A percentile compares a stretch with the other conserved stretches of the same genome.
These are phyloP conservation scores for Creontiades dilutus DNA, from an alignment of 2,888 invertebrate genomes.

Conservation along the genomic window DNA sequence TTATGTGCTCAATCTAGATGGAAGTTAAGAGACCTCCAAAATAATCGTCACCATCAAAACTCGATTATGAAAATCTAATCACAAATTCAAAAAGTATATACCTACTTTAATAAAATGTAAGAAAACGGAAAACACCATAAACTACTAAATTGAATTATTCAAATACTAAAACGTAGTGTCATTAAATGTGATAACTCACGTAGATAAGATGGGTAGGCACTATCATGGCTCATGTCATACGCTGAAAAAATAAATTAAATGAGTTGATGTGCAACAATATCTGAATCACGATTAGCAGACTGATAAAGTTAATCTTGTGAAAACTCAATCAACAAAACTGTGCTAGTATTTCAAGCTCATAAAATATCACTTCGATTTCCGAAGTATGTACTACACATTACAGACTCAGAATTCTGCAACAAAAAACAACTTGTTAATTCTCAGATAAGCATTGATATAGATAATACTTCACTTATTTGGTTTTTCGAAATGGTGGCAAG, in stretches of 20 bases:
- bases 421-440: no score
- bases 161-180: neutral
- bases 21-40: neutral
- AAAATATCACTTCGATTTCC: no score
- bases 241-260: constrained; percentile 4
- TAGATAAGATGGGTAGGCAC: neutral
- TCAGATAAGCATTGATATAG: no score
- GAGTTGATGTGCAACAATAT: neutral
- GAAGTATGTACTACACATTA: no score
- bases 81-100: neutral
- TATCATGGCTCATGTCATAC: constrained; percentile 9
- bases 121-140: no score
- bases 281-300: neutral
- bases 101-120: no score
- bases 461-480: no score
- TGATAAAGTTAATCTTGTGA: neutral
- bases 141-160: neutral
- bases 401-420: no score
- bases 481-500: no score
- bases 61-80: neutral
- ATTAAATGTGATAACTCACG: neutral
- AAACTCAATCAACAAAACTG: neutral
- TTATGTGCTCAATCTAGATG: no score
- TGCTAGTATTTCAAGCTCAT: no score
- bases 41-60: no score